These are phyloP conservation scores for Glaucopsyche alexis DNA, from an alignment of 2,888 invertebrate species.

Conservation along the genomic window DNA sequence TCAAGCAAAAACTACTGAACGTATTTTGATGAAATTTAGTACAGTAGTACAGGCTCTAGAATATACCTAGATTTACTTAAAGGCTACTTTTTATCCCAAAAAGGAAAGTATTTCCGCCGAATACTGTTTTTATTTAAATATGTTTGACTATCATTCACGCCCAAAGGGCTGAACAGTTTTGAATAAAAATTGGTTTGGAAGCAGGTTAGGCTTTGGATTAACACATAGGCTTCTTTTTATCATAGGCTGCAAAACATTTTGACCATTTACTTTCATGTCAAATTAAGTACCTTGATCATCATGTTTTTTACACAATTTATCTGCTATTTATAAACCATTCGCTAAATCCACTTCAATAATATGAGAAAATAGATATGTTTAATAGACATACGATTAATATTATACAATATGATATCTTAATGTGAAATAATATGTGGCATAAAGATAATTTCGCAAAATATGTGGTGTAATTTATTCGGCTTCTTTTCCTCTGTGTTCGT, in stretches of 20 bases:
- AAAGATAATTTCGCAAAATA: neutral
- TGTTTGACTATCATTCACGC: too few relatives aligned
- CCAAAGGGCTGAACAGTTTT: too few relatives aligned
- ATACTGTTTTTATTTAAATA: too few relatives aligned
- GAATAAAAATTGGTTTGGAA: too few relatives aligned
- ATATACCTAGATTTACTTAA: too few relatives aligned
- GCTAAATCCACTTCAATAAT: neutral
- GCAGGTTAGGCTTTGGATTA: neutral
- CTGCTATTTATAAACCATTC: neutral
- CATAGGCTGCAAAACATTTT: neutral
- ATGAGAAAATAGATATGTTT: neutral
- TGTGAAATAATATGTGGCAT: neutral
- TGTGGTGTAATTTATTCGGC: neutral
- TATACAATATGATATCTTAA: neutral
- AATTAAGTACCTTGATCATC: neutral
- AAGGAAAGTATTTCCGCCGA: too few relatives aligned
- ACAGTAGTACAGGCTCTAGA: too few relatives aligned
- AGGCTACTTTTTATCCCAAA: too few relatives aligned
- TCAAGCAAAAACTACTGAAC: too few relatives aligned
- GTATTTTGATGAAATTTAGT: too few relatives aligned
- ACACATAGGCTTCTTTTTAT: neutral
- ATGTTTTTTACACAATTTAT: neutral
- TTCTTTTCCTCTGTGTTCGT: neutral
- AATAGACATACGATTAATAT: neutral
- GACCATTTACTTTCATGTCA: slow-evolving; percentile 2